Percentiles rank a stretch among this genome's conserved stretches.
phyloP scores from a whole-genome alignment of 1,140 invertebrate genomes.

The Proales similis region DNA sequence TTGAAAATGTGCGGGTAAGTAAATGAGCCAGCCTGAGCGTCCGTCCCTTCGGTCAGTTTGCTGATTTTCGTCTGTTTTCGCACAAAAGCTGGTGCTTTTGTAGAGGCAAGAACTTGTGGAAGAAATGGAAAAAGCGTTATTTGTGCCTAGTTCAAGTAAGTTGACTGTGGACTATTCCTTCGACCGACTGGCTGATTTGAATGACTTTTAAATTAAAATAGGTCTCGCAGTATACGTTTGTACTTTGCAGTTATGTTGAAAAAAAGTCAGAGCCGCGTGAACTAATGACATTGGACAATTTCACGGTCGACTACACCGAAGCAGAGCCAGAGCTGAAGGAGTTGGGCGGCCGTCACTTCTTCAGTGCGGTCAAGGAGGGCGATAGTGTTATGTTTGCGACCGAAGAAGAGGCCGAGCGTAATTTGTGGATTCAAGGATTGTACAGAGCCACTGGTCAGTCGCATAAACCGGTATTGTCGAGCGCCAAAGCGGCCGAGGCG shows the following conservation, averaged over 20 bases:
- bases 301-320: conserved; percentile 98
- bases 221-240: conserved; percentile 99
- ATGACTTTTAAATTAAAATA: too few relatives aligned
- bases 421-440: conserved; percentile 91
- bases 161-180: conserved; percentile 12
- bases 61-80: conserved; percentile 15
- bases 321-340: conserved; percentile 53
- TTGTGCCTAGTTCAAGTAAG: conserved; percentile 90
- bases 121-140: conserved; percentile 98
- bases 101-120: conserved; percentile 93
- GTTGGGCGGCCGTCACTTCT: conserved; percentile 80
- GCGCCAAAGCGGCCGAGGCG: conserved; percentile 54
- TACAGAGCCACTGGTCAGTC: conserved; percentile 97
- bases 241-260: conserved; percentile 97
- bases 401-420: conserved; percentile 94
- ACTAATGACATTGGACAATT: conserved; percentile 98
- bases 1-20: conserved; percentile 99
- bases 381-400: conserved; percentile 93
- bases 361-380: conserved; percentile 95
- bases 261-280: conserved; percentile 98
- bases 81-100: conserved; percentile 84
- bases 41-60: neutral
- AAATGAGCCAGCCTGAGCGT: conserved; percentile 56
- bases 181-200: too few relatives aligned
- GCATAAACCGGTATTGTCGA: conserved; percentile 85